Evolutionary conservation across 1,140 invertebrate species (phyloP).

Genomic region (Magallana ariakensis): DNA sequence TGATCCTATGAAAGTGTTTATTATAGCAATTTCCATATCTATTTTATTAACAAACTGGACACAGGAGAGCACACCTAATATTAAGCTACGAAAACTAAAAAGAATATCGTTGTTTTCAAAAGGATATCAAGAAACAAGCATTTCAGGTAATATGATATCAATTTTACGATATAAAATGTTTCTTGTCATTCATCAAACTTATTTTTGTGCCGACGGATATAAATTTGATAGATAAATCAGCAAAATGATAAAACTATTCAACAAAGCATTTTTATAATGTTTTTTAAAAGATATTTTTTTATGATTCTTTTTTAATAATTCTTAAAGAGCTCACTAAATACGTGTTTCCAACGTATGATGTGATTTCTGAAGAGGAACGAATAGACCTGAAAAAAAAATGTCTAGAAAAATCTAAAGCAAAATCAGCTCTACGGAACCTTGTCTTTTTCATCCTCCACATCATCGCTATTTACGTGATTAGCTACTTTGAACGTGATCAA

Average conservation of each 20-base stretch:
- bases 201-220: no score
- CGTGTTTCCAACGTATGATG: conserved; percentile 42
- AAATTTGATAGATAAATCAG: no score
- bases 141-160: no score
- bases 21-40: background rate
- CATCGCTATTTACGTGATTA: conserved; percentile 58
- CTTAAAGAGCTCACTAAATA: no score
- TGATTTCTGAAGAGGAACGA: conserved; percentile 42
- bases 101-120: conserved; percentile 31
- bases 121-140: no score
- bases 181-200: no score
- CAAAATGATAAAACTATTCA: no score
- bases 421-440: conserved; percentile 52
- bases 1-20: conserved; percentile 71
- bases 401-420: conserved; percentile 47
- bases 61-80: background rate
- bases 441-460: conserved; percentile 55
- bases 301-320: no score
- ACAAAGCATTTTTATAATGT: no score
- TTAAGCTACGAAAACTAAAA: conserved; percentile 39
- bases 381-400: conserved; percentile 42
- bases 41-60: background rate
- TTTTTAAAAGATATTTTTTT: no score
- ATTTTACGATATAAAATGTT: no score
- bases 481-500: conserved; percentile 57